Base-by-base conservation (phyloP, 2,888 invertebrate species). In the Fragum whitleyi region DNA sequence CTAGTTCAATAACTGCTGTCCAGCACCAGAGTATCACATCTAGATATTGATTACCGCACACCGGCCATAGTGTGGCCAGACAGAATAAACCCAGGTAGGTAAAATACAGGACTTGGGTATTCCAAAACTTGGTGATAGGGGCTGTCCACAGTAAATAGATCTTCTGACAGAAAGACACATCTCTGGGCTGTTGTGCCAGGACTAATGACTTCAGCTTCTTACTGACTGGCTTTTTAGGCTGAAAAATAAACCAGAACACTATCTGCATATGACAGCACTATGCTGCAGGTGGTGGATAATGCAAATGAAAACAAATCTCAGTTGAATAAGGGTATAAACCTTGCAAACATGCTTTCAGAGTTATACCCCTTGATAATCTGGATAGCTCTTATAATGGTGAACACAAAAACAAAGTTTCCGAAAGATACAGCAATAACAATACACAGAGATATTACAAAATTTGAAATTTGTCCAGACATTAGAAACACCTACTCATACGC, bases 71-170 rank as follows among this genome's bases (percentile, higher is more conserved):
- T 7, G 93, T 88, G 5, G 93, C 93, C 28, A 89, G 61, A 61
- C 90, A 89, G 72, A 90, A 91, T 62, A 90, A 16, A 14, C 85
- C 88, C 62, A 92, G 87, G 74, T 86, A 91, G 2, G 86, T 61
- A 74, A 91, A 86, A 74, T 91, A 90, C 62, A 91, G 88, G 39
- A 90, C 88, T 81, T 94, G 92, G 21, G 93, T 93, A 0, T 93
- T 80, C 94, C 94, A 94, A 86, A 94, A 94, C 80, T 94, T 94
- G 69, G 94, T 93, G 77, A 94, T 92, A 0, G 94, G 94, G 32
- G 94, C 94, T 36, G 90, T 90, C 92, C 94, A 94, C 77, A 94
- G 91, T 23, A 92, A 83, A 79, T 91, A 89, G 14, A 94, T 86
- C 87, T 90, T 88, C 61, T 77, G 79, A 70, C 80, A 86, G 29